Evolutionary conservation across 1,140 invertebrate species (phyloP), one percentile per base, ranked within the genome.

Genomic region (Glomeris maerens): DNA sequence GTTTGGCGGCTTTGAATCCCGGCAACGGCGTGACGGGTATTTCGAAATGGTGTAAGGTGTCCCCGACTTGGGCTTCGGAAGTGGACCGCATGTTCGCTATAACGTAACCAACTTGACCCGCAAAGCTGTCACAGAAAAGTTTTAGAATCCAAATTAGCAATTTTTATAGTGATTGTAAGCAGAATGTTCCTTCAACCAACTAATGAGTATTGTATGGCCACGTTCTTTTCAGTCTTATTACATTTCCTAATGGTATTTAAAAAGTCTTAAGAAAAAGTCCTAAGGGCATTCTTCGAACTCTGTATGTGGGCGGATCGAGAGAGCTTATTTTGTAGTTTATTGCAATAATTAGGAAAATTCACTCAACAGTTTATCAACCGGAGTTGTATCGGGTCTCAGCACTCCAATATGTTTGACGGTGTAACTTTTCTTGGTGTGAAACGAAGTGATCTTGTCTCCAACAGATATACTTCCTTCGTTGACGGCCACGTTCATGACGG

Each of bases 21-120:
- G 72, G 61, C 26, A 87, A 62, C 7, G 78, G 66, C 56, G 79
- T 53, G 0, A 83, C 75, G 1, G 66, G 60, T 2, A 59, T 42
- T 10, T 65, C 59, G 49, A 72, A 71, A 3, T 75, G 64, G 66
- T 78, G 72, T n/a, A 93, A 66, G 3, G 89, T 93, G 62, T 93
- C 90, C 2, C 90, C 90, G 42, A 94, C 80, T 52, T 74, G 62
- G 2, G 83, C 83, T 66, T 94, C 90, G 52, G 77, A 74, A 7
- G 77, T 75, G 40, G 76, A 75, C 53, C 78, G 74, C 75, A 95
- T 89, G 58, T 84, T 87, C 57, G 84, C 87, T 2, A 77, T 73
- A 17, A 94, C 60, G 53, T 83, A 80, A 1, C 88, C 87, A 56
- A 86, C 81, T 73, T 89, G 83, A 22, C 84, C 84, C 49, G 81